These are phyloP conservation scores for Phataginus tricuspis DNA, from an alignment of 2,797 vertebrate species.

Conservation along the genomic window DNA sequence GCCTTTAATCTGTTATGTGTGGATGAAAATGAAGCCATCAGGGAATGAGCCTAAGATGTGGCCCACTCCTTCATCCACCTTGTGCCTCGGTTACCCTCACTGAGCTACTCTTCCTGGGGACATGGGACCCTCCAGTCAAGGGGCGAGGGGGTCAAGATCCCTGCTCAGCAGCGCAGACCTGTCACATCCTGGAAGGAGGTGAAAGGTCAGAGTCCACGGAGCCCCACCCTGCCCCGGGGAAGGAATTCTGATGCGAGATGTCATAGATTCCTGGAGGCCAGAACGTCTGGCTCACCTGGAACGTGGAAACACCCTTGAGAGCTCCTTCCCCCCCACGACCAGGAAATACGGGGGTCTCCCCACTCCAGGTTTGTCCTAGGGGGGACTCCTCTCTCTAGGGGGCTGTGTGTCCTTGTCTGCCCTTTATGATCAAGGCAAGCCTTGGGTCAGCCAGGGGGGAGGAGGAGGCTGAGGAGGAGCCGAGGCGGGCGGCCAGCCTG, in stretches of 20 bases:
- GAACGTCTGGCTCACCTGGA: slow-evolving; percentile 43
- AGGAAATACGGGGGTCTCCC: neutral
- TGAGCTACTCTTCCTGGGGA: neutral
- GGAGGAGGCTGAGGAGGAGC: neutral
- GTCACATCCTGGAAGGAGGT: slow-evolving; percentile 50
- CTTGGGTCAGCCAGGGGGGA: neutral
- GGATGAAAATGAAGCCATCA: neutral
- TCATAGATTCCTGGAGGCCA: neutral
- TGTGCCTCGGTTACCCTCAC: neutral
- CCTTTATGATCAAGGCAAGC: neutral
- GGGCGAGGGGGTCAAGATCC: neutral
- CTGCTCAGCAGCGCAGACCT: neutral
- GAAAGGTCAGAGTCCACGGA: slow-evolving; percentile 51
- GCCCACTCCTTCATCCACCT: accelerated
- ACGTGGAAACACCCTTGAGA: neutral
- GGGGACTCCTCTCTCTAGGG: neutral
- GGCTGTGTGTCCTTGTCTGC: neutral
- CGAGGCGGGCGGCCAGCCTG: neutral
- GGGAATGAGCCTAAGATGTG: neutral
- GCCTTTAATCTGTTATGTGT: neutral
- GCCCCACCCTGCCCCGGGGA: neutral
- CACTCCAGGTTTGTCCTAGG: neutral
- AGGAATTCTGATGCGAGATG: neutral
- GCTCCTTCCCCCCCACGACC: neutral
- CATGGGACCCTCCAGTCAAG: neutral